Percentiles rank a stretch among this genome's conserved stretches.
Conservation (phyloP, 2,797 vertebrate species). For the Anolis apletophallus region DNA sequence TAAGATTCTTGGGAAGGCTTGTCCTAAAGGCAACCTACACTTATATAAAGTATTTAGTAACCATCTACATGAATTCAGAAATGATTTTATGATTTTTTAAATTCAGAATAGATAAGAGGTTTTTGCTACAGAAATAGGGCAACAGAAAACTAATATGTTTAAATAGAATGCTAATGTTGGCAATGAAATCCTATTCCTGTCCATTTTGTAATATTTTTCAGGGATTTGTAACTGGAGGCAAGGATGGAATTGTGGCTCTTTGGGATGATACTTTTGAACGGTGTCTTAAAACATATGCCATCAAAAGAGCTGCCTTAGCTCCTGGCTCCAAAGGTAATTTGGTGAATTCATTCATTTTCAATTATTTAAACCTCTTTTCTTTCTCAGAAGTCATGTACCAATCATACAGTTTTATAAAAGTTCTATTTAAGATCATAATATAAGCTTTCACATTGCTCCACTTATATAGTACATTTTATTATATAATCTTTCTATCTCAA, state of each 20-base stretch:
- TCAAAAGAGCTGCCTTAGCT: slow-evolving; percentile 95
- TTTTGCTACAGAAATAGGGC: neutral
- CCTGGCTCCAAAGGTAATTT: slow-evolving; percentile 96
- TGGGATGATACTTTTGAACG: slow-evolving; percentile 99
- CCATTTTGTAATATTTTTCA: slow-evolving; percentile 62
- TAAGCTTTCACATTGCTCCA: no score
- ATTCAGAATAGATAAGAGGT: neutral
- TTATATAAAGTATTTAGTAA: neutral
- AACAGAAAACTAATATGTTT: slow-evolving; percentile 25
- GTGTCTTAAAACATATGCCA: slow-evolving; percentile 97
- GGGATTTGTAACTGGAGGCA: slow-evolving; percentile 98
- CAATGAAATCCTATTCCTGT: neutral
- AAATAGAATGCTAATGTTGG: neutral
- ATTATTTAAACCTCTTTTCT: neutral
- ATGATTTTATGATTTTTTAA: neutral
- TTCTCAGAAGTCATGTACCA: no score
- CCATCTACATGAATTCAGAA: neutral
- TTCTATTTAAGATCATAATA: no score
- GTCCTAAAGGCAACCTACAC: neutral
- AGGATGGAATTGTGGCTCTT: slow-evolving; percentile 95
- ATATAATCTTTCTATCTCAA: no score
- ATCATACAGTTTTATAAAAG: no score
- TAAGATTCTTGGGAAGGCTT: neutral
- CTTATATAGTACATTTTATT: no score
- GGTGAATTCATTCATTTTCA: slow-evolving; percentile 17